phyloP scores from a whole-genome alignment of 2,797 vertebrate genomes.

The Sebastes wilsoni region DNA sequence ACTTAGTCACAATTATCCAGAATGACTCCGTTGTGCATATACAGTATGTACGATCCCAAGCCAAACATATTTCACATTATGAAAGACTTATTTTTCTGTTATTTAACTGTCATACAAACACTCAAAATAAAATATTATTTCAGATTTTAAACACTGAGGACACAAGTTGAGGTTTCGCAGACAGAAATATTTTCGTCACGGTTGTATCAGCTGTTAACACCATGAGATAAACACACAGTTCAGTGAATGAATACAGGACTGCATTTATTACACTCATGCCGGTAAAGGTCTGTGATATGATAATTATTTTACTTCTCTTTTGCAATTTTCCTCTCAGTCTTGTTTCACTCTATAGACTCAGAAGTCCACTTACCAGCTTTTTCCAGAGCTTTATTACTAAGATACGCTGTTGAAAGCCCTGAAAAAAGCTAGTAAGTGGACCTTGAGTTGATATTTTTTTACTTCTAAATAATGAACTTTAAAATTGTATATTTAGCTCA shows the following conservation, averaged over 20 bases:
- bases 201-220: constrained; percentile 33
- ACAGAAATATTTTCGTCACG: constrained; percentile 17
- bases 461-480: background rate
- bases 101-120: constrained; percentile 51
- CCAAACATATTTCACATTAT: constrained; percentile 22
- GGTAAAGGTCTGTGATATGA: background rate
- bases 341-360: background rate
- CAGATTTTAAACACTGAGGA: constrained; percentile 63
- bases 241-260: constrained; percentile 18
- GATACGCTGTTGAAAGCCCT: background rate
- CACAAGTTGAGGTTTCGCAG: constrained; percentile 60
- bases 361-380: background rate
- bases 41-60: constrained; percentile 54
- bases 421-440: background rate
- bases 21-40: constrained; percentile 77
- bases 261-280: constrained; percentile 13
- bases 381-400: background rate
- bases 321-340: background rate
- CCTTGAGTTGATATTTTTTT: background rate
- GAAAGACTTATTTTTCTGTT: constrained; percentile 32
- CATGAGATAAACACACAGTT: constrained; percentile 23
- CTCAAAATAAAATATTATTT: constrained; percentile 33
- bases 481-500: background rate
- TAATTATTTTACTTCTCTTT: background rate
- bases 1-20: constrained; percentile 71